Percentiles rank a stretch among this genome's conserved stretches.
Evolutionary conservation across 2,888 invertebrate species (phyloP).

Genomic region (Eupithecia vulgata): DNA sequence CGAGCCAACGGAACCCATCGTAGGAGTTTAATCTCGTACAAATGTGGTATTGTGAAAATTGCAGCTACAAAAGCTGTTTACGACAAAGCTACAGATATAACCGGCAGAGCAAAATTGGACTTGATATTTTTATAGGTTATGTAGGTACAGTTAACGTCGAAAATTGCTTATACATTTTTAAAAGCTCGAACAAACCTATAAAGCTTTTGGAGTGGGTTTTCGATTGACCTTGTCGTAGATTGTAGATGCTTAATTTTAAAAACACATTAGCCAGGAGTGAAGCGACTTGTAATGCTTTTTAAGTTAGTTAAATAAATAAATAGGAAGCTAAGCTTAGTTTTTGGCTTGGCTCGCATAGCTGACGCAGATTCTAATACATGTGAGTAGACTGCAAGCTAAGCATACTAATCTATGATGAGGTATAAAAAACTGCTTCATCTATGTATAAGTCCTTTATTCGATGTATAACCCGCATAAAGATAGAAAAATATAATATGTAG

Average conservation of each 20-base stretch:
- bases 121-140: constrained; percentile 11
- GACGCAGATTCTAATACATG: neutral
- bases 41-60: constrained; percentile 79
- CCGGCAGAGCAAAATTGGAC: constrained; percentile 56
- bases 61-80: constrained; percentile 75
- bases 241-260: neutral
- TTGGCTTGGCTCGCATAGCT: neutral
- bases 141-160: neutral
- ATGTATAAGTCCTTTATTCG: no score
- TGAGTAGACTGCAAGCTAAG: no score
- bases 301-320: neutral
- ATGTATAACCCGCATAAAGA: neutral
- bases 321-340: neutral
- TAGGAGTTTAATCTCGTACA: constrained; percentile 82
- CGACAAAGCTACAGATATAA: constrained; percentile 66
- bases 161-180: neutral
- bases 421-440: no score
- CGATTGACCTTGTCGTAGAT: neutral
- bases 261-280: neutral
- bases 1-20: constrained; percentile 73
- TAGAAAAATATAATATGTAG: neutral
- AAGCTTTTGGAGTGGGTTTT: neutral
- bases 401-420: no score
- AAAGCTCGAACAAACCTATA: neutral
- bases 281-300: neutral